Conservation (phyloP, 2,888 invertebrate species). For the Drosophila fulvimacula region DNA sequence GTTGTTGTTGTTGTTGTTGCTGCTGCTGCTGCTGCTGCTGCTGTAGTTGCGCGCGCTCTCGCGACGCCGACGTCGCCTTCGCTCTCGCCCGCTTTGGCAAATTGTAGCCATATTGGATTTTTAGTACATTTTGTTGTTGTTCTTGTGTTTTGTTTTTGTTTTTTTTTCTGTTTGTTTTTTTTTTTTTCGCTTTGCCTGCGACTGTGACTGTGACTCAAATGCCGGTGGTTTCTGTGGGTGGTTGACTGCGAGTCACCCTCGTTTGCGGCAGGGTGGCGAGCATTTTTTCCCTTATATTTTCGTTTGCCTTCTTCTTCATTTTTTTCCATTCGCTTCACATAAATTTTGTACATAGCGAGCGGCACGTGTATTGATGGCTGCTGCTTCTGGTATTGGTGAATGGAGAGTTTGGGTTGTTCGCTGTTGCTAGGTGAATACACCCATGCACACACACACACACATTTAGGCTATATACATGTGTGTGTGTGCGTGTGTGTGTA, state of each 20-base stretch:
- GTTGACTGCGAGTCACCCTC: conserved; percentile 53
- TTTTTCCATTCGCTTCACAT: conserved; percentile 53
- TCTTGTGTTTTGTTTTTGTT: conserved; percentile 39
- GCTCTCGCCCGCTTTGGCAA: conserved; percentile 69
- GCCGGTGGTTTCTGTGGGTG: conserved; percentile 76
- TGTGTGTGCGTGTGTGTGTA: conserved; percentile 1
- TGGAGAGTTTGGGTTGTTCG: conserved; percentile 26
- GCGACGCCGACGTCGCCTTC: conserved; percentile 38
- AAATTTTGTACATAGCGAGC: conserved; percentile 71
- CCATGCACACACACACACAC: conserved; percentile 17
- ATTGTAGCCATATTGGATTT: conserved; percentile 81
- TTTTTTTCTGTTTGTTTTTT: conserved; percentile 20
- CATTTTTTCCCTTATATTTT: conserved; percentile 56
- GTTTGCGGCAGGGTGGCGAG: conserved; percentile 68
- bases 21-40: conserved; percentile 21
- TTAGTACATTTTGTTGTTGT: conserved; percentile 67
- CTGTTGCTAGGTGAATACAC: conserved; percentile 70
- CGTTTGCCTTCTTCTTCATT: conserved; percentile 21
- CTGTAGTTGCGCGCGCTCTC: conserved; percentile 49
- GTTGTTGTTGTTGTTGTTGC: conserved; percentile 8
- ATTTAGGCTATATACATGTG: neutral
- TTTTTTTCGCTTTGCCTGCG: conserved; percentile 15
- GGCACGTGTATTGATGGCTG: conserved; percentile 66
- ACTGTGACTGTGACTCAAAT: conserved; percentile 66
- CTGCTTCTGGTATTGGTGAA: conserved; percentile 56